Conservation (phyloP, 2,797 vertebrate species). For the Pterois miles region DNA sequence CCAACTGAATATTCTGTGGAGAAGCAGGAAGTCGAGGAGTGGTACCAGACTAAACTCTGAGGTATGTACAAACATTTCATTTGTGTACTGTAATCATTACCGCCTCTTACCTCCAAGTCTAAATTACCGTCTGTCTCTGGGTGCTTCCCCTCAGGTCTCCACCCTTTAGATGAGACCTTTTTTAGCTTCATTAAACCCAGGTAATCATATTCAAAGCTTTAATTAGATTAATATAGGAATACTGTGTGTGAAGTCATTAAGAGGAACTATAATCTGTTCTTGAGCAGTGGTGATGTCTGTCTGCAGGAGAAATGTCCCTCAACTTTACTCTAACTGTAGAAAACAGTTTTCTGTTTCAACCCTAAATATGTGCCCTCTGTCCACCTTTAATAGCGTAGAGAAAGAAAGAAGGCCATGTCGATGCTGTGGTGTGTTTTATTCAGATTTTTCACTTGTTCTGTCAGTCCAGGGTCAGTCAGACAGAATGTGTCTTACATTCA, state of each 20-base stretch:
- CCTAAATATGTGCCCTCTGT: constrained; percentile 7
- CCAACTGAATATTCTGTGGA: no score
- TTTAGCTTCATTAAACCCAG: no score
- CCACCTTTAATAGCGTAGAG: constrained; percentile 14
- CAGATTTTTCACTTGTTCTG: constrained; percentile 27
- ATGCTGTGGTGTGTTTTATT: constrained; percentile 34
- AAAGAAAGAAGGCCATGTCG: constrained; percentile 47
- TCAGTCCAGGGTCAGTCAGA: constrained; percentile 23
- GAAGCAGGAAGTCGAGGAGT: no score
- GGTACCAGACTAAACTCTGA: no score
- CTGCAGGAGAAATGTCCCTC: no score
- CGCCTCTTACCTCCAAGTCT: no score
- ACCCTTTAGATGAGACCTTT: no score
- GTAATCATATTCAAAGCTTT: background rate
- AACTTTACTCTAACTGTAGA: background rate
- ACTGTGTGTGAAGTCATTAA: background rate
- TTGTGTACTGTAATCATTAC: no score
- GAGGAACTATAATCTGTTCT: background rate
- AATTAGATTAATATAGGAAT: background rate
- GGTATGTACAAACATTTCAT: no score
- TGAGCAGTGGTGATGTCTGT: background rate
- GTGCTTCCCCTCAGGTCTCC: no score
- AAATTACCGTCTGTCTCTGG: no score
- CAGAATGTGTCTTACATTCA: background rate
- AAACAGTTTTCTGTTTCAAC: background rate